Base-by-base conservation (phyloP, 2,888 invertebrate species). In the Omphaloscelis lunosa region DNA sequence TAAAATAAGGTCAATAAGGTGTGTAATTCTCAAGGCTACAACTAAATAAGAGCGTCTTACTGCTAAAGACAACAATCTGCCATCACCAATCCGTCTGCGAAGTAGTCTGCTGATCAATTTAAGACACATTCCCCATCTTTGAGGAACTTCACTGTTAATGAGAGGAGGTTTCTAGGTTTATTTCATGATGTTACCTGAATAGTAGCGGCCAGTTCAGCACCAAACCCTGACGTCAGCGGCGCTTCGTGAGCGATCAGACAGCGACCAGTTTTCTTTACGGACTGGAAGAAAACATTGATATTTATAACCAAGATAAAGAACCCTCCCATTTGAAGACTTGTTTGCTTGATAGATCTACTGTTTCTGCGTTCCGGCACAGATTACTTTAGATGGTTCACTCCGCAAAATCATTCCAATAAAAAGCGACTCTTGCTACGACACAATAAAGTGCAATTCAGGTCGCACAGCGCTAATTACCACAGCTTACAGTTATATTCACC, bases 191-290 rank as follows among this genome's bases (percentile, higher is more conserved):
- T 74, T 70, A 99, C 99, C 97, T 99, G 99, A 88, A 99, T 98
- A 17, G 98, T 98, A 1, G 99, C 98, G 0, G 99, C 98, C 23
- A 99, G 95, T 96, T 99, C 99, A 4, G 99, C 98, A 0, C 99
- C 99, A 94, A 99, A 99, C 20, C 99, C 99, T 86, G 98, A 97
- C 0, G 99, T 99, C 73, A 99, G 94, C 0, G 99, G 99, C 0
- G 99, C 99, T 96, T 99, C 99, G 94, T 99, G 99, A 0, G 99
- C 97, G 48, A 99, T 97, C 63, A 99, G 93, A 45, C 98, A 98
- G 15, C 99, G 97, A 1, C 99, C 99, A 0, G 99, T 99, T 96
- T 99, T 99, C 93, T 97, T 98, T 53, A 98, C 99, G 0, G 99
- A 99, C 99, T 99, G 96, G 23, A 97, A 97, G 27, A 66, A 82